Percentiles rank a stretch among this genome's conserved stretches.
These are phyloP conservation scores for Halcyon smyrnensis DNA, from an alignment of 2,797 vertebrate species.

Conservation along the genomic window DNA sequence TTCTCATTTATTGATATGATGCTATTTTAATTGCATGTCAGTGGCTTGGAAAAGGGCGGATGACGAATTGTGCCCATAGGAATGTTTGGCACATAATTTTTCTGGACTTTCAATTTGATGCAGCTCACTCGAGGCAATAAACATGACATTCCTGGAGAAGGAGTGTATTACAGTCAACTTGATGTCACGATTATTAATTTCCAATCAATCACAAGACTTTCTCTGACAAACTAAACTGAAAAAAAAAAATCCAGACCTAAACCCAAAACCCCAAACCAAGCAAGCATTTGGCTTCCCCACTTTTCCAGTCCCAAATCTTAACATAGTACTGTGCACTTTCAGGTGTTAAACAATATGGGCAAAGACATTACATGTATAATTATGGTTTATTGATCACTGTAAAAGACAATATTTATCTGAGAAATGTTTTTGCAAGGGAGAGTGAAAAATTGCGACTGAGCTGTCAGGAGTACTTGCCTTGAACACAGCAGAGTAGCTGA, in stretches of 20 bases:
- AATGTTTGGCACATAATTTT: constrained; percentile 43
- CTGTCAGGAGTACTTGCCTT: neutral
- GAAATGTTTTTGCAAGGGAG: neutral
- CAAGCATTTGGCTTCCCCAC: neutral
- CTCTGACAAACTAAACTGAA: neutral
- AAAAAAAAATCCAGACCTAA: neutral
- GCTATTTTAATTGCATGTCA: constrained; percentile 78
- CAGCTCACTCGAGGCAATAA: constrained; percentile 57
- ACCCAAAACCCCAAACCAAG: neutral
- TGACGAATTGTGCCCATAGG: constrained; percentile 65
- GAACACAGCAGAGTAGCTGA: neutral
- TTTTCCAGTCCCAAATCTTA: neutral
- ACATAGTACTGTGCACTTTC: neutral
- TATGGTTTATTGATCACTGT: neutral
- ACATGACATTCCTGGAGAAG: constrained; percentile 57
- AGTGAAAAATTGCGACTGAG: neutral
- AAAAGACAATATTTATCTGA: neutral
- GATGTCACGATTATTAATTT: constrained; percentile 62
- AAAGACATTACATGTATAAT: neutral
- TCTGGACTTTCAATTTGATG: constrained; percentile 68
- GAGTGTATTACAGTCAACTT: constrained; percentile 46
- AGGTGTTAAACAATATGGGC: neutral
- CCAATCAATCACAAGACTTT: constrained; percentile 43
- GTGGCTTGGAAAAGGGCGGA: constrained; percentile 40
- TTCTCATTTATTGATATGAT: constrained; percentile 61